Percentiles rank a stretch among this genome's conserved stretches.
Conservation (phyloP, 2,113 vertebrate genomes). For the Protobothrops mucrosquamatus region DNA sequence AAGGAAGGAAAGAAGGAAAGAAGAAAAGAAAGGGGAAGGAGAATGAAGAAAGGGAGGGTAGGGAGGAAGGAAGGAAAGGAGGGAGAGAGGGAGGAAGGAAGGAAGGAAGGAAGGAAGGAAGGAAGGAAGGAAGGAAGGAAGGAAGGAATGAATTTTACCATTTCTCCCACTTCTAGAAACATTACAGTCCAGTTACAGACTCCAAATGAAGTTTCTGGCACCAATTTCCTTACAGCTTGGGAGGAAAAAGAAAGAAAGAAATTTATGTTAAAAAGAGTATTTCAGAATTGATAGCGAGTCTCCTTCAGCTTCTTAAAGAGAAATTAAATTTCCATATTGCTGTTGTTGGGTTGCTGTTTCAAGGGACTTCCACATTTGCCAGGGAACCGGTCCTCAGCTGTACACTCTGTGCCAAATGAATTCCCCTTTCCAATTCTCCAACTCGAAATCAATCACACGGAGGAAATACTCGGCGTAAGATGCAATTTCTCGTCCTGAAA, state of each 20-base stretch:
- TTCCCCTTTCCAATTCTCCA: conserved; percentile 47
- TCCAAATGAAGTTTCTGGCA: background rate
- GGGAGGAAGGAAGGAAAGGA: conserved; percentile 41
- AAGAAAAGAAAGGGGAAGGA: conserved; percentile 37
- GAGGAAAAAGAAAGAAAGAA: conserved; percentile 11
- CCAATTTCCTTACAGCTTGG: background rate
- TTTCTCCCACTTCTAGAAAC: background rate
- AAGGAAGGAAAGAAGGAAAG: conserved; percentile 39
- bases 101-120: conserved; percentile 13
- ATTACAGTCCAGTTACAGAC: background rate
- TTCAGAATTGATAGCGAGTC: conserved; percentile 51
- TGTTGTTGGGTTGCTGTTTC: background rate
- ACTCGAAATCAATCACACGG: conserved; percentile 50
- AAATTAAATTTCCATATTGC: conserved; percentile 15
- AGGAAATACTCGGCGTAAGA: conserved; percentile 51
- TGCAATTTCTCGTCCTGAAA: conserved; percentile 49
- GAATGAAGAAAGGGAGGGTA: too few relatives aligned
- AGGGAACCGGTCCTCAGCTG: conserved; percentile 51
- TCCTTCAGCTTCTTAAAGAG: conserved; percentile 53
- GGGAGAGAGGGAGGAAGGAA: conserved; percentile 41
- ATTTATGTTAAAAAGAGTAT: background rate
- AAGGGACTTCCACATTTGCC: conserved; percentile 36
- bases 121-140: rapidly evolving
- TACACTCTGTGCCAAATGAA: conserved; percentile 50
- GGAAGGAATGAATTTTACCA: background rate